Base-by-base conservation (phyloP, 2,797 vertebrate genomes). In the Microctenopoma lineatum region DNA sequence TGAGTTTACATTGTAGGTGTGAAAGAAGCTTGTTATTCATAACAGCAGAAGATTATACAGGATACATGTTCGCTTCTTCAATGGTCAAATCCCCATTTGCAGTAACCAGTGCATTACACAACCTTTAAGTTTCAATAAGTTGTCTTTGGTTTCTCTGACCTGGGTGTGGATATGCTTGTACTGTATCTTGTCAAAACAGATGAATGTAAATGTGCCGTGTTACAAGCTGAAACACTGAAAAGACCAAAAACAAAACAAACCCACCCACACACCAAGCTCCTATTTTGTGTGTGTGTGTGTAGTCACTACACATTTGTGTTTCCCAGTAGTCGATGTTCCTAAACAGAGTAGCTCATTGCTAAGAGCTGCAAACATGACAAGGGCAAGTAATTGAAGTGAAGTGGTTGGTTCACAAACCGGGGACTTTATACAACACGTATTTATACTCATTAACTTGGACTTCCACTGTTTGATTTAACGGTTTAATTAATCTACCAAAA, bases 351-450 rank as follows among this genome's bases (percentile, higher is more conserved):
- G 36, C 25, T 29, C 5, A 1, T 63, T 58, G 46, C 58, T 14
- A 55, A 64, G 70, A 69, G 50, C 66, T 65, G 52, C 38, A 59
- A 55, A 59, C 46, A 36, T 66, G 48, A 67, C 59, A 75, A 42
- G 61, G 21, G 27, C 9, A 61, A 59, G n/a, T 34, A 56, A 55
- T 15, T 42, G 13, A 56, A 73, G 41, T 26, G 1, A 69, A 55
- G 13, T 48, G 42, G 5, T 57, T 39, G 55, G 27, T 70, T 71
- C 18, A 32, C 18, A 59, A 25, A 69, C 2, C 21, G 4, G 27
- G 13, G 46, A 59, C 29, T 32, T 32, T 32, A 32, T 32, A 32
- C 39, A 52, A 54, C 47, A 81, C 59, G 21, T 29, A 77, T 58
- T 67, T 63, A 41, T 38, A 34, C 14, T 65, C 66, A 75, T 67